Evolutionary conservation across 2,113 vertebrate species (phyloP).

Genomic region (Cyrtonyx montezumae): DNA sequence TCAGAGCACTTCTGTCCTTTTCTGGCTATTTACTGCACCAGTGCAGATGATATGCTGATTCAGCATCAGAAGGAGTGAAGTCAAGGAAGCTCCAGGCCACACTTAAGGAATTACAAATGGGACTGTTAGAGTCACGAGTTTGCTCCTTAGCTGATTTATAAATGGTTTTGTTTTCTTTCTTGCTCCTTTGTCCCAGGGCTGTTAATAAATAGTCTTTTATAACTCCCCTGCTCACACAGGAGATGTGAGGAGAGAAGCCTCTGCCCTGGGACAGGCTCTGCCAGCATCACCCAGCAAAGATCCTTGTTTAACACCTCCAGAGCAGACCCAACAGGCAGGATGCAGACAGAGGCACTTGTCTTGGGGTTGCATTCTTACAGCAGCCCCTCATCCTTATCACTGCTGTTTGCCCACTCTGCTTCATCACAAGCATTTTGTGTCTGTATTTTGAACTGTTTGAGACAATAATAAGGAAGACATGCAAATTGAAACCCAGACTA

Average conservation of each 20-base stretch:
- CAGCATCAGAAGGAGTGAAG: background rate
- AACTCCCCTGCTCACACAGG: background rate
- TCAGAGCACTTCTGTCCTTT: background rate
- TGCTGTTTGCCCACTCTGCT: background rate
- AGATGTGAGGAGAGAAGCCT: background rate
- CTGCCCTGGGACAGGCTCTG: background rate
- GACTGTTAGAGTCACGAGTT: constrained; percentile 12
- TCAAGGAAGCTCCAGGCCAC: background rate
- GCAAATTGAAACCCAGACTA: background rate
- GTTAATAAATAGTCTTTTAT: constrained; percentile 51
- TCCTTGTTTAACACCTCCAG: background rate
- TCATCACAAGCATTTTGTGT: background rate
- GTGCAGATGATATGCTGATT: constrained; percentile 18
- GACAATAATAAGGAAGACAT: background rate
- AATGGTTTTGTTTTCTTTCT: constrained; percentile 26
- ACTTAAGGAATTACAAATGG: constrained; percentile 10
- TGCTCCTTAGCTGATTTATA: constrained; percentile 34
- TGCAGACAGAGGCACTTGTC: fast-evolving
- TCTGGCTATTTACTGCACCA: background rate
- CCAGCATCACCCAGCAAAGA: background rate
- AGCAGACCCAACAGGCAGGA: fast-evolving
- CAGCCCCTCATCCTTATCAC: background rate
- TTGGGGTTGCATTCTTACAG: background rate
- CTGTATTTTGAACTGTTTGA: background rate
- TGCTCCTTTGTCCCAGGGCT: background rate